Percentiles rank a stretch among this genome's conserved stretches.
Conservation (phyloP, 2,797 vertebrate species). For the Apodemus agrarius region DNA sequence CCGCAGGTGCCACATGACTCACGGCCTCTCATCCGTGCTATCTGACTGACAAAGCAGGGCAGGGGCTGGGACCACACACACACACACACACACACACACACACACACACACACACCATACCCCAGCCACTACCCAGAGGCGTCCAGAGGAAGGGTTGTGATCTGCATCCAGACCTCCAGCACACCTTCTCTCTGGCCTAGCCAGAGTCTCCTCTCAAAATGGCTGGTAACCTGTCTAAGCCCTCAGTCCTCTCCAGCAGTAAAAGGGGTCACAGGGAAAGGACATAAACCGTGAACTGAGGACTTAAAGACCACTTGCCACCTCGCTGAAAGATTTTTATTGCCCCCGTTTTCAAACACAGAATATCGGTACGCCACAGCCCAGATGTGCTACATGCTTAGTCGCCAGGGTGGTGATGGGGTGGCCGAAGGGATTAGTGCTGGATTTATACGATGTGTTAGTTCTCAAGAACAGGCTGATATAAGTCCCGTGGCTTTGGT, state of each 20-base stretch:
- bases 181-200: not conserved
- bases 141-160: not conserved
- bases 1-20: not conserved
- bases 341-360: slow-evolving; percentile 19
- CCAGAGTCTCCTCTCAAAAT: not conserved
- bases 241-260: not conserved
- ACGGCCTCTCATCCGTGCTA: not conserved
- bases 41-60: not conserved
- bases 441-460: not conserved
- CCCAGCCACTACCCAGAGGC: not conserved
- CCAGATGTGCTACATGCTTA: not conserved
- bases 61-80: not conserved
- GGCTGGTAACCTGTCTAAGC: not conserved
- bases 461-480: not conserved
- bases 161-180: not conserved
- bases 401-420: not conserved
- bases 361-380: not conserved
- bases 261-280: not conserved
- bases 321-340: not conserved
- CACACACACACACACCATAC: no score
- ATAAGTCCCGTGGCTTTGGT: not conserved
- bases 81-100: rapidly evolving
- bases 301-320: not conserved
- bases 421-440: not conserved
- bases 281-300: not conserved